Percentiles rank a stretch among this genome's conserved stretches.
phyloP scores from a whole-genome alignment of 2,888 invertebrate genomes.

The Agrilus biguttatus region DNA sequence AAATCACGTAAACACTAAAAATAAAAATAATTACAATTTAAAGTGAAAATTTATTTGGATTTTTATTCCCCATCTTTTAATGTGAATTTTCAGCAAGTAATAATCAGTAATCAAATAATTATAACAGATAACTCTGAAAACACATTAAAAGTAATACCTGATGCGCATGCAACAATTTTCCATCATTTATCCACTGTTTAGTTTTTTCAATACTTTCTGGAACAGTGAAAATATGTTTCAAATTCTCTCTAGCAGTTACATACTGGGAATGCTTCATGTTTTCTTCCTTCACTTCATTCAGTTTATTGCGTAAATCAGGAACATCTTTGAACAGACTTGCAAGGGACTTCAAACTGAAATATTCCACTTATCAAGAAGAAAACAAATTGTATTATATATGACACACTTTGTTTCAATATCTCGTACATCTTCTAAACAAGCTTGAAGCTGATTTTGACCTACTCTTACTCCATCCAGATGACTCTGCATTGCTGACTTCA shows the following conservation, averaged over 20 bases:
- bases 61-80: too few species aligned
- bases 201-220: slow-evolving; percentile 93
- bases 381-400: slow-evolving; percentile 1
- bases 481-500: slow-evolving; percentile 97
- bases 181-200: slow-evolving; percentile 85
- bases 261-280: slow-evolving; percentile 92
- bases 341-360: slow-evolving; percentile 57
- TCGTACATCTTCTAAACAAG: slow-evolving; percentile 71
- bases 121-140: slow-evolving; percentile 1
- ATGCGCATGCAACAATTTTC: slow-evolving; percentile 88
- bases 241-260: slow-evolving; percentile 94
- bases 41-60: not conserved
- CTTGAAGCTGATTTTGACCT: slow-evolving; percentile 79
- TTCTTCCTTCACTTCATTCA: slow-evolving; percentile 80
- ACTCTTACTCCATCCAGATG: slow-evolving; percentile 93
- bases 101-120: slow-evolving; percentile 1
- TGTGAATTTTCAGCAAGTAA: too few species aligned
- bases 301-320: slow-evolving; percentile 61
- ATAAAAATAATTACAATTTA: slow-evolving; percentile 2
- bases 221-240: slow-evolving; percentile 95
- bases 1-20: slow-evolving; percentile 77
- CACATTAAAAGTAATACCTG: slow-evolving; percentile 37
- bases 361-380: not conserved
- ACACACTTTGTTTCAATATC: slow-evolving; percentile 45
- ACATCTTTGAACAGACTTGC: slow-evolving; percentile 61